Conservation (phyloP, 2,888 invertebrate genomes). For the Cactoblastis cactorum region DNA sequence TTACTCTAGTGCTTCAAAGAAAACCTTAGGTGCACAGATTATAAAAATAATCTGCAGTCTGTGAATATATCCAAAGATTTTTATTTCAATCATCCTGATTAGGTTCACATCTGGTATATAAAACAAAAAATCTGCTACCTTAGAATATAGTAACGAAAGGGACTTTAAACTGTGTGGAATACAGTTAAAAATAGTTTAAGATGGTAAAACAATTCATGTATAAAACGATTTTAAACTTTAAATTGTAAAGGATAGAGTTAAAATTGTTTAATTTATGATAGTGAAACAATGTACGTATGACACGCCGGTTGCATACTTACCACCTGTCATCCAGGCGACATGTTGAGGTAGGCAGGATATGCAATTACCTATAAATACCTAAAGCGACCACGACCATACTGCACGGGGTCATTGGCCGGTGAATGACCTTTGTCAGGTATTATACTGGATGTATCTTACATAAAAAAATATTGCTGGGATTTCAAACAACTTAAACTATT, state of each 20-base stretch:
- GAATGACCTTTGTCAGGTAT: conserved; percentile 10
- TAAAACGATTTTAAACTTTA: not conserved
- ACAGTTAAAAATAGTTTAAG: no score
- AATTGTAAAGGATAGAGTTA: not conserved
- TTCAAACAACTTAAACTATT: no score
- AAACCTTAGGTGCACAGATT: not conserved
- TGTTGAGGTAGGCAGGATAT: conserved; percentile 28
- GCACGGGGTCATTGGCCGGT: conserved; percentile 12
- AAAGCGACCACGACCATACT: conserved; percentile 10
- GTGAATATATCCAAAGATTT: not conserved
- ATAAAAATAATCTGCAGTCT: not conserved
- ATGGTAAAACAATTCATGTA: no score
- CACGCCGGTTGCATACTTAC: conserved; percentile 12
- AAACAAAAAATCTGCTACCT: conserved; percentile 6
- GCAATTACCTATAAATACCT: conserved; percentile 22
- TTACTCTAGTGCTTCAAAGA: no score
- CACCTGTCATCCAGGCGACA: conserved; percentile 19
- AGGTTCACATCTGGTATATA: not conserved
- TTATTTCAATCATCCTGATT: conserved; percentile 2
- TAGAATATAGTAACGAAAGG: no score
- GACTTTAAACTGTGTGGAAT: no score
- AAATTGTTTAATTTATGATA: not conserved
- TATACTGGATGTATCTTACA: not conserved
- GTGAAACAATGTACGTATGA: conserved; percentile 11
- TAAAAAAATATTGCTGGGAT: not conserved